Evolutionary conservation across 1,140 invertebrate species (phyloP), one percentile per base, ranked within the genome.

Genomic region (Dolichoris vasculosae): DNA sequence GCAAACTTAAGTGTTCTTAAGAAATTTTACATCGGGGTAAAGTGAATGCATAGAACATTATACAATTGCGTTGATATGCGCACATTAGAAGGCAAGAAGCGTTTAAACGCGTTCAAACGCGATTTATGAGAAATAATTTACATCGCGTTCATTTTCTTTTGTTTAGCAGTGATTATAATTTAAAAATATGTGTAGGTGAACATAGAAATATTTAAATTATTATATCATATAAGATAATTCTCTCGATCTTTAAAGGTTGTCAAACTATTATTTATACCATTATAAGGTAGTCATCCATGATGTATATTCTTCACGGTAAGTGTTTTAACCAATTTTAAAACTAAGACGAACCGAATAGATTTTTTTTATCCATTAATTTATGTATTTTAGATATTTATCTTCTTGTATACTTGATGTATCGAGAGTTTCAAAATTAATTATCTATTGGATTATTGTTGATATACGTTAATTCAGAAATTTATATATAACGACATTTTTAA

Each of bases 261-360:
- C 20, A 73, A 73, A 73, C 69, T 73, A 73, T 69, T 69, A 40
- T 73, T 73, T 43, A 40, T n/a, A 73, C 11, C 43, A 43, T 43
- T 43, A 73, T 43, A 23, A 43, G 9, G 69, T 26, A 38, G 43
- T 73, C 11, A 13, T n/a, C n/a, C n/a, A n/a, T n/a, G n/a, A n/a
- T n/a, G n/a, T n/a, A n/a, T n/a, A n/a, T n/a, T n/a, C n/a, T n/a
- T n/a, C n/a, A n/a, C n/a, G n/a, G n/a, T n/a, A n/a, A n/a, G n/a
- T n/a, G n/a, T n/a, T n/a, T n/a, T n/a, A n/a, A n/a, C n/a, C n/a
- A n/a, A n/a, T n/a, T n/a, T n/a, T n/a, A n/a, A n/a, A n/a, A n/a
- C n/a, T n/a, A n/a, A n/a, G n/a, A n/a, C n/a, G n/a, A n/a, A n/a
- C n/a, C n/a, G n/a, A n/a, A n/a, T n/a, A n/a, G n/a, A n/a, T n/a